A percentile compares a stretch with the other conserved stretches of the same genome.
These are phyloP conservation scores for Phenganax marumi DNA, from an alignment of 92 coral and sea anemone species.

Conservation along the genomic window DNA sequence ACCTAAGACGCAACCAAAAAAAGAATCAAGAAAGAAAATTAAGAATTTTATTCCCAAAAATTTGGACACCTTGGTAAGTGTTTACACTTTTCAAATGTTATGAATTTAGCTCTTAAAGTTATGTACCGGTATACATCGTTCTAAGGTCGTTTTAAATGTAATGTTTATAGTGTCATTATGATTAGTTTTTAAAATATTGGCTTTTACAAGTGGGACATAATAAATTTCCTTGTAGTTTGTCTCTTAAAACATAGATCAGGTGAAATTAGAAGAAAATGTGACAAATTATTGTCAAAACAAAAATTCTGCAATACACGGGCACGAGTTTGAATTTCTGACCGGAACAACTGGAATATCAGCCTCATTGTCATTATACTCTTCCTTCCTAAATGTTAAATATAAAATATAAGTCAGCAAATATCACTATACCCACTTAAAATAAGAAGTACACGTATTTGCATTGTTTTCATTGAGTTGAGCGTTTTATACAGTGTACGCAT, in stretches of 20 bases:
- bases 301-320: neutral
- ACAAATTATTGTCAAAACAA: neutral
- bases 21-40: neutral
- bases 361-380: neutral
- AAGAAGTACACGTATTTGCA: no score
- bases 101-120: neutral
- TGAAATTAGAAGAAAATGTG: neutral
- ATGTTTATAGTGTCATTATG: neutral
- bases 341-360: neutral
- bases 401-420: neutral
- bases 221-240: neutral
- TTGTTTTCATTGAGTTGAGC: no score
- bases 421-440: neutral
- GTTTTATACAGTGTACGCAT: no score
- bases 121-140: neutral
- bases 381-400: neutral
- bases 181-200: neutral
- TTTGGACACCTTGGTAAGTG: conserved; percentile 92
- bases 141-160: neutral
- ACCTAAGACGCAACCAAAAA: conserved; percentile 6
- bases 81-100: neutral
- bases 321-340: neutral
- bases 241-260: neutral
- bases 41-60: conserved; percentile 52
- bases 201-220: neutral